Evolutionary conservation across 2,888 invertebrate species (phyloP).

Genomic region (Philhelius pedissequus): DNA sequence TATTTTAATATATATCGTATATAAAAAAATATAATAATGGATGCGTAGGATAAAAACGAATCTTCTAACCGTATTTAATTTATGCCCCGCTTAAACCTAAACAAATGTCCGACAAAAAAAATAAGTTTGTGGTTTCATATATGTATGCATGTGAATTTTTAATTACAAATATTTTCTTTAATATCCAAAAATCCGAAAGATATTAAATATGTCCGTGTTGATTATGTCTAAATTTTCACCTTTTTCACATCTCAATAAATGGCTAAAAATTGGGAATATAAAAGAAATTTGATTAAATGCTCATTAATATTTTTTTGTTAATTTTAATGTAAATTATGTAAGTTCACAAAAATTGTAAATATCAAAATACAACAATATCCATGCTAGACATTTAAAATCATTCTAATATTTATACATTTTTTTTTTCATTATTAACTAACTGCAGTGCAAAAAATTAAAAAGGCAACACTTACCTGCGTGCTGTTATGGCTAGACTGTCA

Average conservation of each 20-base stretch:
- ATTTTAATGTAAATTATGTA: background rate
- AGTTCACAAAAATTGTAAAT: background rate
- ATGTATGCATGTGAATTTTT: no score
- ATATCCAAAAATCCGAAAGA: no score
- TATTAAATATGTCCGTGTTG: background rate
- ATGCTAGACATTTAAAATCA: background rate
- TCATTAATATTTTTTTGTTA: background rate
- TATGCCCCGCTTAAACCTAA: no score
- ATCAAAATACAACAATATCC: background rate
- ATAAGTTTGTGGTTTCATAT: no score
- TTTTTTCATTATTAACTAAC: background rate
- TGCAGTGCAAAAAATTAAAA: conserved; percentile 45
- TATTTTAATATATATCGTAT: no score
- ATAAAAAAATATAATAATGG: no score
- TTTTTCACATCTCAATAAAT: conserved; percentile 9
- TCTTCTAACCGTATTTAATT: no score
- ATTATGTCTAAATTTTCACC: background rate
- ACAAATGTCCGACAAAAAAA: no score
- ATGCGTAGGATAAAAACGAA: no score
- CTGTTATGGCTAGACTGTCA: conserved; percentile 83
- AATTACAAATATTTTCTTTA: no score
- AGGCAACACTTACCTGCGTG: conserved; percentile 81
- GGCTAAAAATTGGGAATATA: background rate
- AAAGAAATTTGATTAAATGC: background rate
- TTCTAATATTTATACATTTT: background rate